Evolutionary conservation across 2,888 invertebrate genomes (phyloP).

Genomic region (Scaptomyza tumidula): DNA sequence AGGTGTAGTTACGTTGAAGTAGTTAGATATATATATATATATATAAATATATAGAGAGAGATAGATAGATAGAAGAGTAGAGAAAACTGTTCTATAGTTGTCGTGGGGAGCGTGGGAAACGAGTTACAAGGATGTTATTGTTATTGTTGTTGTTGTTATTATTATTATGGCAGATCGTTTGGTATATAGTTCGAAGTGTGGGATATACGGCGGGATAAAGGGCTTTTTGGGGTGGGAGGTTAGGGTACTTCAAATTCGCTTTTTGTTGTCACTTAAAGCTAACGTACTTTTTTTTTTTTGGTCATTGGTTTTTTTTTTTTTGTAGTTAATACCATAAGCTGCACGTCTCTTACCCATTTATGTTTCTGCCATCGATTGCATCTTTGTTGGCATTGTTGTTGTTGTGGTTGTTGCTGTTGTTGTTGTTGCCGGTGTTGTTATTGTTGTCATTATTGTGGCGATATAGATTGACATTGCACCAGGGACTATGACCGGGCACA

Average conservation of each 20-base stretch:
- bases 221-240: constrained; percentile 25
- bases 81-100: constrained; percentile 68
- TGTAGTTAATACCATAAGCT: constrained; percentile 58
- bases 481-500: constrained; percentile 71
- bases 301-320: constrained; percentile 21
- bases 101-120: constrained; percentile 58
- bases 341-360: constrained; percentile 83
- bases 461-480: constrained; percentile 70
- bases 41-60: constrained; percentile 32
- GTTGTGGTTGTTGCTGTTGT: constrained; percentile 47
- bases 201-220: constrained; percentile 52
- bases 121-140: constrained; percentile 65
- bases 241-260: constrained; percentile 72
- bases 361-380: constrained; percentile 71
- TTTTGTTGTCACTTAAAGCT: constrained; percentile 76
- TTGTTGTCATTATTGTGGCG: constrained; percentile 55
- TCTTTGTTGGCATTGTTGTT: constrained; percentile 59
- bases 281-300: constrained; percentile 56
- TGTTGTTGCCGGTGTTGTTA: constrained; percentile 46
- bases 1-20: constrained; percentile 64
- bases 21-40: constrained; percentile 40
- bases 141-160: constrained; percentile 53
- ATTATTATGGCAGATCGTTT: constrained; percentile 54
- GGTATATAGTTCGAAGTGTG: constrained; percentile 54
- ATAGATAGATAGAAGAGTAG: constrained; percentile 61